phyloP scores from a whole-genome alignment of 2,797 vertebrate species.

The Protonibea diacanthus region DNA sequence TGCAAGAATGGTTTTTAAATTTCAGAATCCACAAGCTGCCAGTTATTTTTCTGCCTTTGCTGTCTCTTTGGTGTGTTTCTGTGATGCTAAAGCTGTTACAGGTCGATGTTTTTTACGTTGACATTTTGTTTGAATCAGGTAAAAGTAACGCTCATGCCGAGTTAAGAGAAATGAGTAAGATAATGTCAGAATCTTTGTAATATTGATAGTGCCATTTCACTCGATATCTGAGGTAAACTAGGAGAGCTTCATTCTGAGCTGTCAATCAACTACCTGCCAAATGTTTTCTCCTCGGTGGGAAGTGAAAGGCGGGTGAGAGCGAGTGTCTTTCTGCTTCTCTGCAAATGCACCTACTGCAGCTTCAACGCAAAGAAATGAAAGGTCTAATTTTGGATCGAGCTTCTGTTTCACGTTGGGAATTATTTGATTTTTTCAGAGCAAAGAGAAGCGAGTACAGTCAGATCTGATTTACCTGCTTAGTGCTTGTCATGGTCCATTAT shows the following conservation, averaged over 20 bases:
- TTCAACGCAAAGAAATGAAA: conserved; percentile 43
- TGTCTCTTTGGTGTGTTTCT: conserved; percentile 1
- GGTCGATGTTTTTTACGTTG: conserved; percentile 16
- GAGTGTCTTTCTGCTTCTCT: conserved; percentile 35
- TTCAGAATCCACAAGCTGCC: conserved; percentile 7
- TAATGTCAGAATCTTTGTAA: conserved; percentile 13
- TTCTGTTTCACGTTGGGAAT: conserved; percentile 34
- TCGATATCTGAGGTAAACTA: conserved; percentile 41
- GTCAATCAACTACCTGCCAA: conserved; percentile 52
- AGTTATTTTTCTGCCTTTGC: background rate
- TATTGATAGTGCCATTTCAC: conserved; percentile 25
- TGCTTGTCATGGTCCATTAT: conserved; percentile 23
- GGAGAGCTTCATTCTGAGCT: conserved; percentile 42
- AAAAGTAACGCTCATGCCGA: conserved; percentile 13
- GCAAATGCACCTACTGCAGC: conserved; percentile 49
- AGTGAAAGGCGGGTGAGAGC: conserved; percentile 9
- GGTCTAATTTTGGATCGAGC: conserved; percentile 63
- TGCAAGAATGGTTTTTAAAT: background rate
- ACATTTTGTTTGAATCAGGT: conserved; percentile 37
- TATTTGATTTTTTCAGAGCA: conserved; percentile 44
- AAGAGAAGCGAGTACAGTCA: conserved; percentile 13
- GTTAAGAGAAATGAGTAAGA: conserved; percentile 32
- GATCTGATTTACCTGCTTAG: conserved; percentile 23
- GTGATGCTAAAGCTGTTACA: background rate
- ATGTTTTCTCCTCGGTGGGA: conserved; percentile 39